Evolutionary conservation across 2,113 vertebrate species (phyloP), one percentile per base, ranked within the genome.

Genomic region (Nyctereutes procyonoides): DNA sequence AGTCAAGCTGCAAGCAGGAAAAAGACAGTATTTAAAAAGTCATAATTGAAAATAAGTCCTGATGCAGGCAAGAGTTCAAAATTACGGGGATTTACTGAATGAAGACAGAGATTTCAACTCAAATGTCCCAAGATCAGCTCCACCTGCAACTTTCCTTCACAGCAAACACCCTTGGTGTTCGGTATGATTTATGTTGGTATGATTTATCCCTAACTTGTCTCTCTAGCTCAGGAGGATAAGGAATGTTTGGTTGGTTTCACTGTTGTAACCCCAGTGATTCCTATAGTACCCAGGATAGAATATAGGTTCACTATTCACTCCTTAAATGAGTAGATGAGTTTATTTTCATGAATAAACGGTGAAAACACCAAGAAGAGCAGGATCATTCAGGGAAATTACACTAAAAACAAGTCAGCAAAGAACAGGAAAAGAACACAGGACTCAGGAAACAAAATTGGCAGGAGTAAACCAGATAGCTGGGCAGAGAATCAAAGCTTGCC

Each of bases 381-480:
- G 60, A 53, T 90, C 79, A 60, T 65, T 93, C 43, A 30, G 8
- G 62, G 55, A 93, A 96, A 90, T 14, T 55, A 90, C 24, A 58
- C 30, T 79, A 71, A 93, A 90, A 83, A 95, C 86, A 90, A 87
- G 35, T 67, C 69, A 83, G 73, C 84, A 92, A 82, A 85, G 84
- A 81, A 58, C 15, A 73, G 58, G 30, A 58, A 85, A 69, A 94
- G 56, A 90, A 86, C 77, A 77, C 3, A 77, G 53, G 53, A 82
- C 51, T 77, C 60, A 93, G 43, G 67, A 89, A 96, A 86, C 67
- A 35, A 76, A 51, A 4, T 19, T 83, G 67, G 62, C 69, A 96
- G 90, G 55, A 95, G 48, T 9, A 86, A 86, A 71, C 62, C 53
- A 87, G 48, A 90, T 5, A 55, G 71, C 48, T 67, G 43, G 48